Conservation (phyloP, 2,888 invertebrate species). For the Lasioglossum oenotherae region DNA sequence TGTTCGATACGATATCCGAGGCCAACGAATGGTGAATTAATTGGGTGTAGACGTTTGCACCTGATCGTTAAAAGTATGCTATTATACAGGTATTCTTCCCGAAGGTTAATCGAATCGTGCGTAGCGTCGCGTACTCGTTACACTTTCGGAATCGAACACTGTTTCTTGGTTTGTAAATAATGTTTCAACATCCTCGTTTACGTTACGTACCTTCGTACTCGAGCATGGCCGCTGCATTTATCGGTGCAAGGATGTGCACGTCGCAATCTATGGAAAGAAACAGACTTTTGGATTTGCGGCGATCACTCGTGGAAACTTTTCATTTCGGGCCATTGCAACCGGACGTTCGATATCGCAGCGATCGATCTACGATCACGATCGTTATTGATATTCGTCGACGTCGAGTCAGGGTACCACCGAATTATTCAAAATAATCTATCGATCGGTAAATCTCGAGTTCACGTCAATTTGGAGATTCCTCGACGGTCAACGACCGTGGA, state of each 20-base stretch:
- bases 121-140: background rate
- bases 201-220: slow-evolving; percentile 44
- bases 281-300: background rate
- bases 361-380: background rate
- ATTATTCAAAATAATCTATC: slow-evolving; percentile 24
- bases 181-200: background rate
- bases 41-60: background rate
- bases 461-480: background rate
- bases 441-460: background rate
- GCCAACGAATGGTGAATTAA: background rate
- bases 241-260: background rate
- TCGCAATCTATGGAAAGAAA: slow-evolving; percentile 30
- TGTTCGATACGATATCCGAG: background rate
- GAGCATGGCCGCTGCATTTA: slow-evolving; percentile 29
- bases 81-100: background rate
- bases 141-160: background rate
- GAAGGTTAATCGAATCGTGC: background rate
- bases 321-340: background rate
- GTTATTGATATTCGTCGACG: background rate
- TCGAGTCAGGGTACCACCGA: background rate
- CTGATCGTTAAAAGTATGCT: background rate
- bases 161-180: background rate
- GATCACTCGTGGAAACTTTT: background rate
- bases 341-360: background rate
- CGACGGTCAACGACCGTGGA: background rate